A percentile compares a stretch with the other conserved stretches of the same genome.
Evolutionary conservation across 2,797 vertebrate genomes (phyloP).

Genomic region (Triplophysa yarkandensis): DNA sequence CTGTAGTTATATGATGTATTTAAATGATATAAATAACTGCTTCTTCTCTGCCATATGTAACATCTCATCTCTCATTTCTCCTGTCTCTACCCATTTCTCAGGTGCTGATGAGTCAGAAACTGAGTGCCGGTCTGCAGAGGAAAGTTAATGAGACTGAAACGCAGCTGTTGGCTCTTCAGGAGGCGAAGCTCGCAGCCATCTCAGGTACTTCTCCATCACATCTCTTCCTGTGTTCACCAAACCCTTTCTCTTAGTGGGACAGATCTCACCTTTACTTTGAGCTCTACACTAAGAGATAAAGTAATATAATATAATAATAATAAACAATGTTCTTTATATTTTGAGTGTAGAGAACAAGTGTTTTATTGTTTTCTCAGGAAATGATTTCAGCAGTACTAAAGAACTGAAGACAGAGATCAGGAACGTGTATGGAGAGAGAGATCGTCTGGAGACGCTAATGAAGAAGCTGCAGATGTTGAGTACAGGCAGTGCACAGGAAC

Average conservation of each 20-base stretch:
- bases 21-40: slow-evolving; percentile 36
- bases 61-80: background rate
- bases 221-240: slow-evolving; percentile 20
- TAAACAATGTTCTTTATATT: background rate
- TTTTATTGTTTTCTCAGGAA: slow-evolving; percentile 71
- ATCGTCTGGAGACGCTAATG: slow-evolving; percentile 80
- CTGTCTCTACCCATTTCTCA: slow-evolving; percentile 64
- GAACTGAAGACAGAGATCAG: slow-evolving; percentile 85
- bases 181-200: slow-evolving; percentile 85
- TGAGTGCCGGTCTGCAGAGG: slow-evolving; percentile 82
- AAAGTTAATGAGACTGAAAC: slow-evolving; percentile 85
- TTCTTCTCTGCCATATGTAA: background rate
- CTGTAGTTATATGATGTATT: background rate
- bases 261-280: background rate
- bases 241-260: background rate
- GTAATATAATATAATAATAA: too few relatives aligned
- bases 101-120: slow-evolving; percentile 84
- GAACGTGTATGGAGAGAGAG: slow-evolving; percentile 77
- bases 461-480: slow-evolving; percentile 77
- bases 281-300: background rate
- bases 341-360: background rate
- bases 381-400: slow-evolving; percentile 84
- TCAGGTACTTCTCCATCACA: slow-evolving; percentile 75
- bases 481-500: slow-evolving; percentile 72
- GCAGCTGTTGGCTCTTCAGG: slow-evolving; percentile 82